These are phyloP conservation scores for Pandemis corylana DNA, from an alignment of 2,888 invertebrate species.

Conservation along the genomic window DNA sequence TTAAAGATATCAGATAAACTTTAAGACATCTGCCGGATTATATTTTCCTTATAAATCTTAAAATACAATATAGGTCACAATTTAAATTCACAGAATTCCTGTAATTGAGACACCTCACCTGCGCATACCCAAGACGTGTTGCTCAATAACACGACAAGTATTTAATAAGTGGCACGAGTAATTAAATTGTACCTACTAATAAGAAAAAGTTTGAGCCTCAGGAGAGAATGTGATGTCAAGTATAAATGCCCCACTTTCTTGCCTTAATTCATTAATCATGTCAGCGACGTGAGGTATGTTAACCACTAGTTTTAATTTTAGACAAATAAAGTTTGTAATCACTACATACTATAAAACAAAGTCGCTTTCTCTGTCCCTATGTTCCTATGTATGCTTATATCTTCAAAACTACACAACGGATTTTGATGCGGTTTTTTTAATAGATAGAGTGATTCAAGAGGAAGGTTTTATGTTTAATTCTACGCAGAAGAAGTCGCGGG, in stretches of 20 bases:
- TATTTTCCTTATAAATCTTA: neutral
- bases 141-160: constrained; percentile 3
- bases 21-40: neutral
- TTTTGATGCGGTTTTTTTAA: too few species aligned
- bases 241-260: constrained; percentile 21
- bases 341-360: too few species aligned
- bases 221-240: constrained; percentile 1
- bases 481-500: too few species aligned
- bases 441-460: too few species aligned
- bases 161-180: neutral
- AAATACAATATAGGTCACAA: neutral
- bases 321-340: neutral
- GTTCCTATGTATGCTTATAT: too few species aligned
- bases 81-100: neutral
- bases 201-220: neutral
- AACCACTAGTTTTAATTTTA: neutral
- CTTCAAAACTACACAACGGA: too few species aligned
- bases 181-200: constrained; percentile 7
- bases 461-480: too few species aligned
- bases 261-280: constrained; percentile 19
- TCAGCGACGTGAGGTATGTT: neutral
- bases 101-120: neutral
- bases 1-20: too few species aligned
- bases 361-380: too few species aligned
- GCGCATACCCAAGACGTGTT: neutral